Evolutionary conservation across 1,140 invertebrate species (phyloP).

Genomic region (Phymastichus coffea): DNA sequence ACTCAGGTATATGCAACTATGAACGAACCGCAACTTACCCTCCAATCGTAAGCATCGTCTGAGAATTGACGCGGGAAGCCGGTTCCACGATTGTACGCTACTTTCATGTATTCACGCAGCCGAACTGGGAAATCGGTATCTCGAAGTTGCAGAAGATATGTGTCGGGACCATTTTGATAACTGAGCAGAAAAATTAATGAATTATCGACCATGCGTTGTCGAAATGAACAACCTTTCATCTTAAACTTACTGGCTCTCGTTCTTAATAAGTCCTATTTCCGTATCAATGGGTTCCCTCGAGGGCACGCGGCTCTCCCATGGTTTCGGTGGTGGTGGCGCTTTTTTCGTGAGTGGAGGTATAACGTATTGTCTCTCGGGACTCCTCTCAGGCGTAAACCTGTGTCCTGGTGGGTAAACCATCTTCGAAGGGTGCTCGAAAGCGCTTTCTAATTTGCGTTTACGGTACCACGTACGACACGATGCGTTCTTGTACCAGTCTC

Average conservation of each 20-base stretch:
- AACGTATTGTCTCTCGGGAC: constrained; percentile 60
- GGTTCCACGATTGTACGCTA: constrained; percentile 74
- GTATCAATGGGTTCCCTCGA: constrained; percentile 79
- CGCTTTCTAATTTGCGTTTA: constrained; percentile 74
- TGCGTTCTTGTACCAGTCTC: constrained; percentile 86
- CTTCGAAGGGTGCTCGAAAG: constrained; percentile 85
- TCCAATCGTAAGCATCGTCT: constrained; percentile 74
- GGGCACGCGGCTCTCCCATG: constrained; percentile 70
- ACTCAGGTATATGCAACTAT: no score
- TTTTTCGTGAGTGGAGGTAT: constrained; percentile 44
- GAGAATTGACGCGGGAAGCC: constrained; percentile 64
- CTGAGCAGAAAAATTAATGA: constrained; percentile 58
- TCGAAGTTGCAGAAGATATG: constrained; percentile 87
- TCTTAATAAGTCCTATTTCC: constrained; percentile 77
- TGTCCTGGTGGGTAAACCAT: constrained; percentile 92
- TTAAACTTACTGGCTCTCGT: constrained; percentile 81
- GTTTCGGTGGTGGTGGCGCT: constrained; percentile 56
- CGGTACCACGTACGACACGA: constrained; percentile 84
- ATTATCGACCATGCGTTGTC: not conserved
- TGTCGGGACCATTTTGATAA: constrained; percentile 94
- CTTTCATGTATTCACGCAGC: constrained; percentile 90
- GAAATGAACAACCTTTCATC: not conserved
- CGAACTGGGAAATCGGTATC: constrained; percentile 91
- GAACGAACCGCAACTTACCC: no score
- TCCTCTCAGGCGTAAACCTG: constrained; percentile 72